Evolutionary conservation across 2,888 invertebrate species (phyloP), one percentile per base, ranked within the genome.

Genomic region (Euplexia lucipara): DNA sequence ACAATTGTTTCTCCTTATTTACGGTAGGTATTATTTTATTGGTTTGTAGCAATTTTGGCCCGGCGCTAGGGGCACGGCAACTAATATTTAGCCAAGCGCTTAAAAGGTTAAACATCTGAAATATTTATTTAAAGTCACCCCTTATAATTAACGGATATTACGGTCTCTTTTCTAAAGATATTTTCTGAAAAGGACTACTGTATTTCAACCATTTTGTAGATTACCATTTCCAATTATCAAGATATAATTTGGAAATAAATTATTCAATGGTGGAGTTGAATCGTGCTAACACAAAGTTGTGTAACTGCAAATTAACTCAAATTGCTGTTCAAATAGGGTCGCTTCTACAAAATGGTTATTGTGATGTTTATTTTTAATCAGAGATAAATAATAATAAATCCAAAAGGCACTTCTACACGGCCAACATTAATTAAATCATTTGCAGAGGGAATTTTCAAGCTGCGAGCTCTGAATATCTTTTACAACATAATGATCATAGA

Each of bases 141-240:
- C 5, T 2, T 26, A 26, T 30, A 37, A 14, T 37, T 16, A 10
- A 16, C 18, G 16, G 44, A 7, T 48, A 44, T 18, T 20, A 20
- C 3, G 4, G 6, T 16, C 68, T 54, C 42, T 69, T 68, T 57
- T 69, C 35, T 41, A 9, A 51, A 45, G 26, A 10, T 30, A 6
- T 20, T 34, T 51, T 64, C 22, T 32, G 26, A 49, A 42, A 56
- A 51, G 16, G 12, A 66, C n/a, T 35, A 45, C 12, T 47, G 20
- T 35, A 45, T 35, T 39, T 44, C n/a, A 39, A 68, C 22, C 14
- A 34, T 41, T 41, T 10, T 51, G 14, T 37, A 5, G 5, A 32
- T 20, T 0, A 2, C 8, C 2, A 35, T 18, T 6, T 8, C 49
- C 3, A 41, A 26, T 30, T 16, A 20, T 10, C 1, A 10, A 12